phyloP scores from a whole-genome alignment of 2,113 vertebrate genomes.

The Choloepus hoffmanni region DNA sequence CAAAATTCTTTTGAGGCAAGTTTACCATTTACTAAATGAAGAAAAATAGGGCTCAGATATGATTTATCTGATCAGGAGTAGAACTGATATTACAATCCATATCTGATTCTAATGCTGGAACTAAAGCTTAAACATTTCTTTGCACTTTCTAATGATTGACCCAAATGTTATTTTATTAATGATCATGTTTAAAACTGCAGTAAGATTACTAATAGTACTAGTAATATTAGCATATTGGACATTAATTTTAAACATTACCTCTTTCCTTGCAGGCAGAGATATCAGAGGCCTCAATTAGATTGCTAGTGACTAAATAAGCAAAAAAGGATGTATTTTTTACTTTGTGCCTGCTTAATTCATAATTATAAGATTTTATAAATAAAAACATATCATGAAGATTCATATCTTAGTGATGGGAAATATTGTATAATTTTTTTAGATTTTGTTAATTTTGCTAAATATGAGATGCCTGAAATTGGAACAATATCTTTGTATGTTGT shows the following conservation, averaged over 20 bases:
- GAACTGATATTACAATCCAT: not conserved
- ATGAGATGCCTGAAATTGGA: not conserved
- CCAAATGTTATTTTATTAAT: not conserved
- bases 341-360: not conserved
- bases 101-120: not conserved
- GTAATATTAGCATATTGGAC: not conserved
- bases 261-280: not conserved
- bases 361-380: conserved; percentile 8
- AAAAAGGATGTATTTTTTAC: not conserved
- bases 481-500: not conserved
- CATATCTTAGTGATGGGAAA: not conserved
- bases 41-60: not conserved
- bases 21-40: not conserved
- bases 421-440: not conserved
- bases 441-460: conserved; percentile 28
- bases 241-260: conserved; percentile 8
- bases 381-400: not conserved
- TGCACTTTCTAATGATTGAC: not conserved
- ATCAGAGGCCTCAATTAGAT: not conserved
- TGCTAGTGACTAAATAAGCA: not conserved
- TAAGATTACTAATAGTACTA: not conserved
- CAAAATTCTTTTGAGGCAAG: not conserved
- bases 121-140: not conserved
- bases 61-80: not conserved
- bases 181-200: not conserved